A percentile compares a stretch with the other conserved stretches of the same genome.
Conservation (phyloP, 2,888 invertebrate genomes). For the Chorisops tibialis region DNA sequence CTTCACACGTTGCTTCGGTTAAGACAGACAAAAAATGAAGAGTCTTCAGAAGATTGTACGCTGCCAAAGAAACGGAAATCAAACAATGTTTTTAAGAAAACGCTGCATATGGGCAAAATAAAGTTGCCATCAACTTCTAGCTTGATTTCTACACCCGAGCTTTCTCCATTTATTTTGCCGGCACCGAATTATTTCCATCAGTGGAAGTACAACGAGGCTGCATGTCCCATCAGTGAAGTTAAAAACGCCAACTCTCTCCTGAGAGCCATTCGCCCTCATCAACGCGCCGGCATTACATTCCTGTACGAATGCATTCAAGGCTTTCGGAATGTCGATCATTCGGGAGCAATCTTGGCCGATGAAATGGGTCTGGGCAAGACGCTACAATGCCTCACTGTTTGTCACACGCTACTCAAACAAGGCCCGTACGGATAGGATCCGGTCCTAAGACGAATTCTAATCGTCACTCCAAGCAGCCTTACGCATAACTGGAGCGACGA, state of each 20-base stretch:
- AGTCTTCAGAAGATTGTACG: background rate
- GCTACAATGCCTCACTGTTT: slow-evolving; percentile 60
- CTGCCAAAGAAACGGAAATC: slow-evolving; percentile 22
- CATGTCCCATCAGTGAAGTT: slow-evolving; percentile 51
- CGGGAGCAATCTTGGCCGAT: slow-evolving; percentile 66
- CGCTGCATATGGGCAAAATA: slow-evolving; percentile 20
- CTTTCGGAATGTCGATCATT: slow-evolving; percentile 48
- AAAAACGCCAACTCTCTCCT: slow-evolving; percentile 58
- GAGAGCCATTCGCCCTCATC: slow-evolving; percentile 59
- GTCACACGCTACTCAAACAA: slow-evolving; percentile 61
- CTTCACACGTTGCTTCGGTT: background rate
- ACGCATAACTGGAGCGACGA: slow-evolving; percentile 67
- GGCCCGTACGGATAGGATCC: slow-evolving; percentile 60
- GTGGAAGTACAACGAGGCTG: slow-evolving; percentile 48
- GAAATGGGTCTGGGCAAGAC: slow-evolving; percentile 74
- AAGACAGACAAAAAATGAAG: background rate
- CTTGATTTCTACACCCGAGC: background rate
- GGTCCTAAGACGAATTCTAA: slow-evolving; percentile 51
- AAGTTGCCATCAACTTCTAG: background rate
- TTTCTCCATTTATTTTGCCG: slow-evolving; percentile 2
- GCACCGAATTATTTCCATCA: slow-evolving; percentile 36
- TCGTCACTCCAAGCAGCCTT: slow-evolving; percentile 66
- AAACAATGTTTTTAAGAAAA: slow-evolving; percentile 7
- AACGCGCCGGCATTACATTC: slow-evolving; percentile 61
- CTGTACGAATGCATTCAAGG: slow-evolving; percentile 64